Base-by-base conservation (phyloP, 2,888 invertebrate species). In the Uloborus plumipes region DNA sequence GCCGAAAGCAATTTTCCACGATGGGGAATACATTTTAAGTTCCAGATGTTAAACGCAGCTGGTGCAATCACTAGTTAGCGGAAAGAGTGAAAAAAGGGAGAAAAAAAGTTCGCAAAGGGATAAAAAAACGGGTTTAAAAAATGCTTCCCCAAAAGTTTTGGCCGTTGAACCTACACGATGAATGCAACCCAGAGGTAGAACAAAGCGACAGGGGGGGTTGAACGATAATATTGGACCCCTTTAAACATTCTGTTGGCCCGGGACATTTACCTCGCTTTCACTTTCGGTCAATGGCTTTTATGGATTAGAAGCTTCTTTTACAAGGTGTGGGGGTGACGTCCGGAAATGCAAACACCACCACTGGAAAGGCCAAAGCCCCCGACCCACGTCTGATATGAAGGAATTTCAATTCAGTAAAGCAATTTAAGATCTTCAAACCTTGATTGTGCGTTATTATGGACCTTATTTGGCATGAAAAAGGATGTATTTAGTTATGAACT, bases 1-100 rank as follows among this genome's bases (percentile, higher is more conserved):
- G 39, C 39, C 39, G 9, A 39, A 39, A 7, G 39, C 39, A 39
- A 39, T 39, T 39, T 39, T 39, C 39, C 9, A 39, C 39, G 39
- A 39, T 9, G 39, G 39, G 39, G 11, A 39, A 39, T 39, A 39
- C 11, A 11, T 39, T 39, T 39, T 39, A 39, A 39, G 6, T 39
- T 39, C 72, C 79, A 80, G 79, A 80, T 80, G 79, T 53, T n/a
- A 66, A 39, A 58, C 65, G 61, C 79, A 79, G 65, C 79, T 79
- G 79, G 50, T 73, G 61, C 61, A 58, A 59, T 39, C 67, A 80
- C 79, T 73, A 80, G 73, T 62, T 80, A 16, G 18, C 9, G 65
- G 61, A n/a, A 58, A 20, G n/a, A 9, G 55, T 53, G 49, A n/a
- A 62, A 71, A 70, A 66, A 31, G 51, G 26, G n/a, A 22, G 71